phyloP scores from a whole-genome alignment of 2,797 vertebrate genomes.

The Mus minutoides region DNA sequence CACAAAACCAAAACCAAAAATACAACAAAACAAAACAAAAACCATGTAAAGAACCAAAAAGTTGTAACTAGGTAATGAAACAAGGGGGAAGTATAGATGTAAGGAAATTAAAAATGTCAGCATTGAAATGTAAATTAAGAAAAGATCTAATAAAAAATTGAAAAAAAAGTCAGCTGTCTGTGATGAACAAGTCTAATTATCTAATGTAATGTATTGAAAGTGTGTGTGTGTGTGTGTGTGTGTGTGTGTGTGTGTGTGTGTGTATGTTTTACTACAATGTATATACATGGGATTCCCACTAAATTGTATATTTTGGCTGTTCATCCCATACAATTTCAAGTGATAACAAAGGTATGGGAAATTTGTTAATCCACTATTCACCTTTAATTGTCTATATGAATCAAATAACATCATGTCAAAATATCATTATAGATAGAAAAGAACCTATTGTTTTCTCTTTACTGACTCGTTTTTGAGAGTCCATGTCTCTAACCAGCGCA shows the following conservation, averaged over 20 bases:
- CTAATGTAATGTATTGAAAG: background rate
- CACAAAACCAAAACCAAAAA: background rate
- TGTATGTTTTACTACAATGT: background rate
- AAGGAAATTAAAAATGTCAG: too few species aligned
- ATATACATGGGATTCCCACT: background rate
- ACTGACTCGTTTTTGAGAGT: background rate
- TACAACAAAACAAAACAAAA: background rate
- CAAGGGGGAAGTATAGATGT: background rate
- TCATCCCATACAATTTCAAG: background rate
- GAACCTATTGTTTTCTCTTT: background rate
- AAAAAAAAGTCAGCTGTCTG: background rate
- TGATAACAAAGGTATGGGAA: background rate
- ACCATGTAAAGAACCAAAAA: background rate
- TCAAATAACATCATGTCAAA: background rate
- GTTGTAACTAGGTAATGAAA: background rate
- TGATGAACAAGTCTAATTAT: background rate
- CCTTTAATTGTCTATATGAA: background rate
- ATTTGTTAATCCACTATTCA: background rate
- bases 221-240: background rate
- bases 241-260: background rate
- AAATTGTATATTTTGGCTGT: too few species aligned
- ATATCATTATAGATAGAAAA: background rate
- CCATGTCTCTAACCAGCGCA: background rate
- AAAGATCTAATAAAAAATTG: too few species aligned
- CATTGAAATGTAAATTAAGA: too few species aligned